These are phyloP conservation scores for Catharus minimus DNA, from an alignment of 2,113 vertebrate species.

Conservation along the genomic window DNA sequence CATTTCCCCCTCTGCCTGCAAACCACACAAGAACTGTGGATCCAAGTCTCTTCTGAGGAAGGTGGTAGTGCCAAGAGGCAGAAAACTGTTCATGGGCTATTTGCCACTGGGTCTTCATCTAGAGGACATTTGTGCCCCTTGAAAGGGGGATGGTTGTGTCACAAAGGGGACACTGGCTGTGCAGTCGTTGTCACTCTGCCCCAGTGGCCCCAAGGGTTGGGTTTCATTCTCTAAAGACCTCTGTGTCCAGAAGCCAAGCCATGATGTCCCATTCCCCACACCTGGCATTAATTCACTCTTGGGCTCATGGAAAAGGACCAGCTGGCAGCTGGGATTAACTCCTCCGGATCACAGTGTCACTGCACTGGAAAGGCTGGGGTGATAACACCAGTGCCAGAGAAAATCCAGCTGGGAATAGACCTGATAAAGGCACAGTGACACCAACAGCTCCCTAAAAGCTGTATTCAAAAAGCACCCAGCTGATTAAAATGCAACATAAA, in stretches of 20 bases:
- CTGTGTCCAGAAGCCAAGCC: accelerated
- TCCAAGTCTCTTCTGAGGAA: neutral
- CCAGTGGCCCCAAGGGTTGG: neutral
- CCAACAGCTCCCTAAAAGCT: neutral
- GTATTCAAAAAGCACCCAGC: neutral
- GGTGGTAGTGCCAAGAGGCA: neutral
- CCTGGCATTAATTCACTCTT: neutral
- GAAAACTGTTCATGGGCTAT: accelerated
- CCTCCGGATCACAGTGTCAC: neutral
- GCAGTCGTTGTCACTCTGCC: neutral
- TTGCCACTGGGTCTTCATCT: neutral
- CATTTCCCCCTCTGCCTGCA: neutral
- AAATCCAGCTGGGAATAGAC: neutral
- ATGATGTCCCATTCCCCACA: neutral
- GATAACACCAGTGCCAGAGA: neutral
- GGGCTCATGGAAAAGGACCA: neutral
- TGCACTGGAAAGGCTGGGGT: too few relatives aligned
- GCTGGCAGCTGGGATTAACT: neutral
- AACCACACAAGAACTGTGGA: neutral
- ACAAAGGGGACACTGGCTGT: neutral
- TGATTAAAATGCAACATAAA: neutral
- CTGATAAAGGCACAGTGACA: neutral
- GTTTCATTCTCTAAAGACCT: neutral
- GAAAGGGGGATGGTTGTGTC: neutral
- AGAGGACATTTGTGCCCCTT: accelerated